Evolutionary conservation across 2,113 vertebrate species (phyloP).

Genomic region (Otis tarda): DNA sequence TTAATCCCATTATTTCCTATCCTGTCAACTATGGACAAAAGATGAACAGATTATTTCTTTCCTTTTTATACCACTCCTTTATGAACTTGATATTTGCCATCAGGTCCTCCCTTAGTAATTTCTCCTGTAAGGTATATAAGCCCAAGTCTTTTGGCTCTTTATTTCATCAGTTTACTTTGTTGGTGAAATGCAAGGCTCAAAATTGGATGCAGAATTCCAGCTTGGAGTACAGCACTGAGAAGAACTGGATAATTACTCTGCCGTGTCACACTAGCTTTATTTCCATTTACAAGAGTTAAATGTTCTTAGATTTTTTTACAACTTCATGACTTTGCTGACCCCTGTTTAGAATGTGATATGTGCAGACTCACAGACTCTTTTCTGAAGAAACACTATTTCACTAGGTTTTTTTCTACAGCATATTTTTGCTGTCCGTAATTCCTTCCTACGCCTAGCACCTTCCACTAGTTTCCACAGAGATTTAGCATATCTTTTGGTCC

Average conservation of each 20-base stretch:
- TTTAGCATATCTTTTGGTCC: background rate
- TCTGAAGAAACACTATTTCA: slow-evolving; percentile 14
- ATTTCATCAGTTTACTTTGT: background rate
- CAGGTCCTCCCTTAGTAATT: background rate
- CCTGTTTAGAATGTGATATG: slow-evolving; percentile 26
- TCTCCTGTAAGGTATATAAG: background rate
- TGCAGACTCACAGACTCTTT: slow-evolving; percentile 34
- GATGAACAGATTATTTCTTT: background rate
- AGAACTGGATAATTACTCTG: background rate
- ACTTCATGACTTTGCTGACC: slow-evolving; percentile 21
- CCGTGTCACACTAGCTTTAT: background rate
- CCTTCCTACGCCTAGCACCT: slow-evolving; percentile 22
- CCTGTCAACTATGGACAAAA: background rate
- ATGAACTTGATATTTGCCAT: background rate
- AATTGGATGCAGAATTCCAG: background rate
- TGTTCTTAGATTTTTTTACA: slow-evolving; percentile 28
- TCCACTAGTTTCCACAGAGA: background rate
- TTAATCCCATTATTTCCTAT: background rate
- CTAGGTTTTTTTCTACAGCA: background rate
- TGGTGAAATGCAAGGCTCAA: background rate
- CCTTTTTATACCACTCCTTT: background rate
- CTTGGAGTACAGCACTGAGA: background rate
- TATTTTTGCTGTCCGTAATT: slow-evolving; percentile 53
- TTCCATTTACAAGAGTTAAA: slow-evolving; percentile 43
- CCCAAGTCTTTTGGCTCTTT: background rate